Conservation (phyloP, 2,797 vertebrate genomes). For the Chanos chanos region DNA sequence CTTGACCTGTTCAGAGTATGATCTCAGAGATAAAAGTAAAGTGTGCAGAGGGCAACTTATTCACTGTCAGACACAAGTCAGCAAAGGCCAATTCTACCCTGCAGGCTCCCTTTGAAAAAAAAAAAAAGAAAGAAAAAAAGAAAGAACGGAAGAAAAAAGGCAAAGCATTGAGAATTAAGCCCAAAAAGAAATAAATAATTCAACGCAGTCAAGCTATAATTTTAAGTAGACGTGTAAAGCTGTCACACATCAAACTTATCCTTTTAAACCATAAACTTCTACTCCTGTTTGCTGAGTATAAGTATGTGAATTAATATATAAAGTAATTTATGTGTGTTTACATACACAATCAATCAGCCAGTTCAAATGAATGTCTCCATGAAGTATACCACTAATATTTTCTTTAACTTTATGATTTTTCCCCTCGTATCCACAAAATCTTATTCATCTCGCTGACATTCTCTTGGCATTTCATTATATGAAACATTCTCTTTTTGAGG, state of each 20-base stretch:
- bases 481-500: no score
- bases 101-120: constrained; percentile 75
- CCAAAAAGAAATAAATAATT: constrained; percentile 39
- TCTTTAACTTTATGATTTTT: no score
- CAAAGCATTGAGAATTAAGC: constrained; percentile 70
- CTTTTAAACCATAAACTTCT: constrained; percentile 39
- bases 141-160: no score
- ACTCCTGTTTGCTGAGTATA: neutral
- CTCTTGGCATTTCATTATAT: constrained; percentile 13
- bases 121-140: no score
- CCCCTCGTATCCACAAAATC: no score
- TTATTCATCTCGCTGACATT: neutral
- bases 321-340: neutral
- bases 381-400: constrained; percentile 12
- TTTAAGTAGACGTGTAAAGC: constrained; percentile 56
- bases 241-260: constrained; percentile 40
- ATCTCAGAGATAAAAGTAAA: constrained; percentile 74
- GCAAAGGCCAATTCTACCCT: constrained; percentile 72
- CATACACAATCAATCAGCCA: neutral
- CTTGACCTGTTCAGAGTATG: constrained; percentile 69
- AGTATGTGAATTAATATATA: neutral
- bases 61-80: constrained; percentile 72
- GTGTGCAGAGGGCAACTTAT: constrained; percentile 66
- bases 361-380: neutral
- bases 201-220: constrained; percentile 50